Conservation (phyloP, 2,113 vertebrate species). For the Lagenorhynchus albirostris region DNA sequence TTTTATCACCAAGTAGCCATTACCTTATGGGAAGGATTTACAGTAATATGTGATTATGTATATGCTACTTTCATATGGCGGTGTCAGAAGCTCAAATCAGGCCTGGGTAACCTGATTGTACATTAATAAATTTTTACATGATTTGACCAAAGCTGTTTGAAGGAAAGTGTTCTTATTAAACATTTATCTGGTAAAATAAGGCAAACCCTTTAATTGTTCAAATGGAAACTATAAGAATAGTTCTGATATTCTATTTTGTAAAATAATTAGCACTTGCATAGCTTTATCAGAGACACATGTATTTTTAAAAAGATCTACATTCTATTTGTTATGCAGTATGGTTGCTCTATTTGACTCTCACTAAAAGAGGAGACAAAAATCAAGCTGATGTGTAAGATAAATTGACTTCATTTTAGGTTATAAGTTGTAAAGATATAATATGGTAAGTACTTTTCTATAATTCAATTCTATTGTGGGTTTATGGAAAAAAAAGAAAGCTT, state of each 20-base stretch:
- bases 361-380: background rate
- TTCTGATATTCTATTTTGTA: conserved; percentile 19
- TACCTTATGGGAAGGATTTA: conserved; percentile 21
- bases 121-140: conserved; percentile 11
- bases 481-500: background rate
- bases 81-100: conserved; percentile 6
- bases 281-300: conserved; percentile 14
- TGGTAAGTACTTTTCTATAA: background rate
- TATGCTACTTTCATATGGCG: background rate
- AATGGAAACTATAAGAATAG: background rate
- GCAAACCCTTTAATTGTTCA: conserved; percentile 46
- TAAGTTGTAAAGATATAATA: conserved; percentile 17
- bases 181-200: conserved; percentile 36
- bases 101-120: background rate
- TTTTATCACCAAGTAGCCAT: background rate
- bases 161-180: conserved; percentile 33
- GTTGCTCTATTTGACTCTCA: background rate
- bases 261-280: conserved; percentile 57
- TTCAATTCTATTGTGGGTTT: conserved; percentile 25
- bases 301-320: conserved; percentile 40
- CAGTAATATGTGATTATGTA: background rate
- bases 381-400: conserved; percentile 37
- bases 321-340: conserved; percentile 3
- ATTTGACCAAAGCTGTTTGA: conserved; percentile 40
- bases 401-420: conserved; percentile 32